Conservation (phyloP, 2,888 invertebrate species). For the Clanis bilineata region DNA sequence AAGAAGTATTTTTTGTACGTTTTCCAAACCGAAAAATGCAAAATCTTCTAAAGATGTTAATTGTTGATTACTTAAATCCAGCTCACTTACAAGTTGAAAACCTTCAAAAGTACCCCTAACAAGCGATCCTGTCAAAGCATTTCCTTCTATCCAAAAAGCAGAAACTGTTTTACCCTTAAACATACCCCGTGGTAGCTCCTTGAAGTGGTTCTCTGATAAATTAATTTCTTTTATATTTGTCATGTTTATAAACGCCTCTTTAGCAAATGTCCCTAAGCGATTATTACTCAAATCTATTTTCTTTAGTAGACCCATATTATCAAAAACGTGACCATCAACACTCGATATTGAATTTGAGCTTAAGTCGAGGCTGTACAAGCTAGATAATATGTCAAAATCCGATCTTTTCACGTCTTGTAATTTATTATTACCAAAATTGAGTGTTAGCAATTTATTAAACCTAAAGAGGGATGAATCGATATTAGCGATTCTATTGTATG, state of each 20-base stretch:
- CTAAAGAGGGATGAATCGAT: constrained; percentile 53
- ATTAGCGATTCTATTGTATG: constrained; percentile 48
- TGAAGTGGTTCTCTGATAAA: constrained; percentile 53
- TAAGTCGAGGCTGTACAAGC: constrained; percentile 44
- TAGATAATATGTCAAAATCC: constrained; percentile 47
- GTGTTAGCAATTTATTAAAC: constrained; percentile 43
- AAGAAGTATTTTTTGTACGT: constrained; percentile 41
- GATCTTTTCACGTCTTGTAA: constrained; percentile 36
- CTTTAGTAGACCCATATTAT: constrained; percentile 34
- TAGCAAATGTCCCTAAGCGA: constrained; percentile 38
- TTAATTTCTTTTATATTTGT: constrained; percentile 38
- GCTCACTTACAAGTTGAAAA: constrained; percentile 33
- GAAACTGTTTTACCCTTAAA: constrained; percentile 50
- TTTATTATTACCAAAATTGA: constrained; percentile 51
- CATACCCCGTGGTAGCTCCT: constrained; percentile 43
- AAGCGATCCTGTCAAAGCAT: constrained; percentile 48
- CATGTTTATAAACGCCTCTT: constrained; percentile 38
- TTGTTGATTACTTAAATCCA: constrained; percentile 53
- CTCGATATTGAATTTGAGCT: constrained; percentile 44
- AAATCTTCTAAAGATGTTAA: constrained; percentile 50
- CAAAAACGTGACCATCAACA: constrained; percentile 42
- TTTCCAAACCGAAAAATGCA: constrained; percentile 50
- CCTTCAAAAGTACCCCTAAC: constrained; percentile 56
- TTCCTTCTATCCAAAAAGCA: constrained; percentile 44
- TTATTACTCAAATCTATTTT: constrained; percentile 48